Conservation (phyloP, 2,888 invertebrate species). For the Coelogynopora nodosa region DNA sequence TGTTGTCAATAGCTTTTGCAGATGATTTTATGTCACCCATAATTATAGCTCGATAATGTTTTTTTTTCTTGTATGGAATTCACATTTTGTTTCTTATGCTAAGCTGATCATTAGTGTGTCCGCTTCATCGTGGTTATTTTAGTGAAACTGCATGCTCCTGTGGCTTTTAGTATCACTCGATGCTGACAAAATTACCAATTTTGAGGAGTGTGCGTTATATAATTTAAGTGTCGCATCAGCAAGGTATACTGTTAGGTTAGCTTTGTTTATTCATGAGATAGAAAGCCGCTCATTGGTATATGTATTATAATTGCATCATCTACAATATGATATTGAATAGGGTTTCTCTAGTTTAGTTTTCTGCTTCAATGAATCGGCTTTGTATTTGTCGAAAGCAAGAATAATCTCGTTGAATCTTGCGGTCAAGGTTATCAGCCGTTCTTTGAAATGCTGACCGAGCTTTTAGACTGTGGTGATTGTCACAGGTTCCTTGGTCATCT, state of each 20-base stretch:
- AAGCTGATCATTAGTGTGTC: background rate
- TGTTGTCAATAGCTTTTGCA: too few relatives aligned
- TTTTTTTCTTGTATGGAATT: background rate
- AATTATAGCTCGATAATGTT: background rate
- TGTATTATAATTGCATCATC: slow-evolving; percentile 10
- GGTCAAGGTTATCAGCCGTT: background rate
- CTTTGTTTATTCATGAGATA: slow-evolving; percentile 18
- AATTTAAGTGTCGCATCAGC: background rate
- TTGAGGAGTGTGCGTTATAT: too few relatives aligned
- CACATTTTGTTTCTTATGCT: background rate
- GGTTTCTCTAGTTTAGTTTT: background rate
- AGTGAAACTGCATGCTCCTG: background rate
- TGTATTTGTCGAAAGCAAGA: background rate
- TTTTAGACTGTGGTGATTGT: too few relatives aligned
- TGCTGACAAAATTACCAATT: too few relatives aligned
- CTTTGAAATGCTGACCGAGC: background rate
- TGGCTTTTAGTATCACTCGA: too few relatives aligned
- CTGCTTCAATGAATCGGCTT: background rate
- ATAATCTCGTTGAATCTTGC: background rate
- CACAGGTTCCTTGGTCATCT: too few relatives aligned
- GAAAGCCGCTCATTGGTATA: slow-evolving; percentile 20
- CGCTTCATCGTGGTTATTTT: background rate
- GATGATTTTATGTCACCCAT: background rate
- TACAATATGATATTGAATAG: slow-evolving; percentile 11
- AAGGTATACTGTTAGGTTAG: slow-evolving; percentile 7